Base-by-base conservation (phyloP, 2,113 vertebrate genomes). In the Hiodon tergisus region DNA sequence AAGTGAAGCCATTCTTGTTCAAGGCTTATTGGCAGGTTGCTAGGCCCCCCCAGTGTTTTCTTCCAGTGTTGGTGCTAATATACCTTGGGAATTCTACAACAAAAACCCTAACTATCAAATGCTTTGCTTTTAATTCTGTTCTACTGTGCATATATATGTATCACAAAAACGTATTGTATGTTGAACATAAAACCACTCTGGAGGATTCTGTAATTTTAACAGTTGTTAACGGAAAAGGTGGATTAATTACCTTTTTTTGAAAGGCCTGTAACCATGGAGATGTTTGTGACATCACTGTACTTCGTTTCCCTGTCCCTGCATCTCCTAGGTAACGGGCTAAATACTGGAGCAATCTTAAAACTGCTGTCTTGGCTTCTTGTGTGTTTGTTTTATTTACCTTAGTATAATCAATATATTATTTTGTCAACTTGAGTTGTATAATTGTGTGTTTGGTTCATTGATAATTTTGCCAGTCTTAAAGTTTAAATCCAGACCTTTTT, bases 331-430 rank as follows among this genome's bases (percentile, higher is more conserved):
- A 51, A 78, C 50, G 58, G 67, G 50, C 17, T 9, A 54, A 73
- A 69, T 68, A 69, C 77, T 69, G 77, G 72, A 70, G 69, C 83
- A 87, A 87, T 57, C 76, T 83, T 62, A 82, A 79, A 86, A 90
- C 91, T 92, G 87, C 90, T 92, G 89, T 92, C 8, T 72, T 61
- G 11, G 61, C 69, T 59, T 5, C 31, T 52, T 14, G 62, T n/a
- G 10, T 72, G 31, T 13, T 11, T 50, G 14, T 73, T 68, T 72
- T 46, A 13, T 72, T 69, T 57, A 8, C 46, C 55, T 68, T 63
- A 31, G 50, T 31, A 55, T 75, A 57, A 13, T 48, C 46, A 16
- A 13, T 4, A 48, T 14, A 47, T 55, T 69, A 31, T 58, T n/a
- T 75, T 61, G 31, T 14, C 55, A n/a, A 59, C 66, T 6, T 11